Evolutionary conservation across 2,113 vertebrate genomes (phyloP).

Genomic region (Eidolon helvum): DNA sequence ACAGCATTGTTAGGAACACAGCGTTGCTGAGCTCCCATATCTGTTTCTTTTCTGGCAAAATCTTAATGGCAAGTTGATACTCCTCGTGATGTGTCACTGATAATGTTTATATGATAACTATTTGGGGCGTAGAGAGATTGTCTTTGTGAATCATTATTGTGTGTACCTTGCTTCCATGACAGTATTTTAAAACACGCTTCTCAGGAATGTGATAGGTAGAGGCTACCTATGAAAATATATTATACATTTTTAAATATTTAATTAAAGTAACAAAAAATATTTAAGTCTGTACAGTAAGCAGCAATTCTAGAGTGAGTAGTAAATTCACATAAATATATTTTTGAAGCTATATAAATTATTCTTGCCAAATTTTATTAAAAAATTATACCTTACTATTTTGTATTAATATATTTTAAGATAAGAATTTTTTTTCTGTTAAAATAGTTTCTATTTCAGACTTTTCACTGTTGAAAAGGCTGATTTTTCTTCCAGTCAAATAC

Average conservation of each 20-base stretch:
- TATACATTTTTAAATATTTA: not conserved
- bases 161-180: constrained; percentile 66
- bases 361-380: not conserved
- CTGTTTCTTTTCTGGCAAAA: constrained; percentile 31
- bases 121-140: constrained; percentile 61
- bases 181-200: constrained; percentile 48
- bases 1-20: constrained; percentile 15
- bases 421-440: not conserved
- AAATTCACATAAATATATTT: constrained; percentile 37
- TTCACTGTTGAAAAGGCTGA: not conserved
- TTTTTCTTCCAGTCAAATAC: not conserved
- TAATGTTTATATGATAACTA: constrained; percentile 38
- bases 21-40: not conserved
- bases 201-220: constrained; percentile 22
- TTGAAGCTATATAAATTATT: constrained; percentile 34
- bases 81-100: constrained; percentile 53
- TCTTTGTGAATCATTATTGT: constrained; percentile 65
- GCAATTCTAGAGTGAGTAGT: constrained; percentile 6
- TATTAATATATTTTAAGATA: constrained; percentile 23
- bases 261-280: not conserved
- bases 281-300: constrained; percentile 8
- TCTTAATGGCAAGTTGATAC: constrained; percentile 30
- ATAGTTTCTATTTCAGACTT: constrained; percentile 17
- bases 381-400: not conserved
- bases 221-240: not conserved